Evolutionary conservation across 2,113 vertebrate species (phyloP).

Genomic region (Riparia riparia): DNA sequence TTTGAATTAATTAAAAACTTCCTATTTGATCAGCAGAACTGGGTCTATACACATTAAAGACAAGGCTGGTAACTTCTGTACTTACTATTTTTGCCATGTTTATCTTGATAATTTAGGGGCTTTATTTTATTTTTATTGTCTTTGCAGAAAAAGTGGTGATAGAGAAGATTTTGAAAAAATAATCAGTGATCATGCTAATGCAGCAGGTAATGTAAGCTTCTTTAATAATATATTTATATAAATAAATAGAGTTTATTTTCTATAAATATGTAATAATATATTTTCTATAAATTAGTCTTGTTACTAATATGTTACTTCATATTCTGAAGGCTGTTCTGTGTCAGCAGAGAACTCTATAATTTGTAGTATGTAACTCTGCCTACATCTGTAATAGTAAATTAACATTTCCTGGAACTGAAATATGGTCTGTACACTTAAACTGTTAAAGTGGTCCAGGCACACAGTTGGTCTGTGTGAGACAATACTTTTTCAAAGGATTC

Average conservation of each 20-base stretch:
- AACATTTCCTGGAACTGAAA: not conserved
- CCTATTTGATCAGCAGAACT: not conserved
- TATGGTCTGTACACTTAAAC: not conserved
- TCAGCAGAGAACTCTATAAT: not conserved
- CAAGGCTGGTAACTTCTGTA: not conserved
- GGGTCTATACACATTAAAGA: not conserved
- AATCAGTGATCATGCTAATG: slow-evolving; percentile 82
- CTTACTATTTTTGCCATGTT: not conserved
- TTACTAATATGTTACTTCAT: not conserved
- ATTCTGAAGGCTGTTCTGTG: not conserved
- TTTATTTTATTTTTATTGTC: slow-evolving; percentile 65
- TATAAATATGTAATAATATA: not conserved
- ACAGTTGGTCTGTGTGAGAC: not conserved
- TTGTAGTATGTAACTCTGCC: not conserved
- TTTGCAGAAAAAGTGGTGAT: slow-evolving; percentile 75
- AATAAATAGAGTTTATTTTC: not conserved
- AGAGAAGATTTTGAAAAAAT: slow-evolving; percentile 87
- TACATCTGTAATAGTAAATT: not conserved
- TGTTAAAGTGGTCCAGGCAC: not conserved
- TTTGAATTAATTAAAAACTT: not conserved
- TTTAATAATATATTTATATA: not conserved
- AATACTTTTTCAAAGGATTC: not conserved
- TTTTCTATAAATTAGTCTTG: not conserved
- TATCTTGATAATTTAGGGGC: slow-evolving; percentile 39
- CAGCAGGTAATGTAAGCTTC: slow-evolving; percentile 83